Base-by-base conservation (phyloP, 2,113 vertebrate genomes). In the Tachuris rubrigastra region DNA sequence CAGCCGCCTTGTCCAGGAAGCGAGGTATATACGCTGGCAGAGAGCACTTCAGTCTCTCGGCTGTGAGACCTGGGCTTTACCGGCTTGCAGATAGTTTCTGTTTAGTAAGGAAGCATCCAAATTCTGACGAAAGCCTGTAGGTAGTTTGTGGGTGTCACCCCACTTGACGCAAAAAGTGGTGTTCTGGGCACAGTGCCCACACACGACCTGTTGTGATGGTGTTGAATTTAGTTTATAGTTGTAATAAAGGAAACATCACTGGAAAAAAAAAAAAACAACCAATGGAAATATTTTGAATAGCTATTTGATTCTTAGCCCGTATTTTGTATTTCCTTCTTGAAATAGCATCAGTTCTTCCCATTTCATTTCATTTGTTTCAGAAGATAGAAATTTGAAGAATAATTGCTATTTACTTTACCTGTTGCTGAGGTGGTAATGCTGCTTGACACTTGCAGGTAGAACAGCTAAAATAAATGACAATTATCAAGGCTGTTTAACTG, bases 1-100 rank as follows among this genome's bases (percentile, higher is more conserved):
- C 8, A 71, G 18, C 9, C 18, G 1, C 31, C 46, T n/a, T 25
- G 24, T 11, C 37, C 24, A 6, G 20, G 12, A 44, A 41, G 42
- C 3, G 1, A 14, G 18, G 8, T 12, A 0, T 23, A 1, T 7
- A 56, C 39, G 18, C 19, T 35, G 42, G 13, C 20, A 49, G 50
- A 42, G 31, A 30, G 10, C 4, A 1, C 33, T 7, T 49, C 9
- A 6, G 4, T 30, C 33, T 55, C 28, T 44, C 33, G 10, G 41
- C 30, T 20, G 0, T 21, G 28, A 17, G 41, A 14, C 3, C 42
- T 30, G 66, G 30, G 28, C 69, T 72, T 44, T 67, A 4, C 9
- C 56, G 37, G 47, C n/a, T 27, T 53, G 58, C 46, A 31, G 5
- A 2, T 10, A 31, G 24, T 3, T 60, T 28, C 41, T 44, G 52